Evolutionary conservation across 1,140 invertebrate species (phyloP).

Genomic region (Drosophila trapezifrons): DNA sequence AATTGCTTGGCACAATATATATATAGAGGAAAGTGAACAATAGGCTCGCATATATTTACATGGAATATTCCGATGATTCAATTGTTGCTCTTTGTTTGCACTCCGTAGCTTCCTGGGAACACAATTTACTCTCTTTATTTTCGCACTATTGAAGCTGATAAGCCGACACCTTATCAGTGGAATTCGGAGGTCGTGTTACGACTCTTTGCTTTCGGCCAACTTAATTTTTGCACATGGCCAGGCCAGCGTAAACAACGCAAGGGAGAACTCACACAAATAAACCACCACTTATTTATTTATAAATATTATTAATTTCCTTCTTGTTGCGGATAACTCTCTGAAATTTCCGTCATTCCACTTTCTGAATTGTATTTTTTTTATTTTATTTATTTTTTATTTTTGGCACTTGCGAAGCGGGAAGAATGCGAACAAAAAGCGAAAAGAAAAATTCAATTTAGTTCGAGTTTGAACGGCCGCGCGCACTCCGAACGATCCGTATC

Average conservation of each 20-base stretch:
- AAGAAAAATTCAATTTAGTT: slow-evolving; percentile 16
- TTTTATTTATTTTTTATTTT: slow-evolving; percentile 41
- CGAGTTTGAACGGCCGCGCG: slow-evolving; percentile 30
- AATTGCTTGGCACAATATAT: slow-evolving; percentile 60
- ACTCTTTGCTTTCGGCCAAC: slow-evolving; percentile 14
- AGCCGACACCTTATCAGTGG: slow-evolving; percentile 30
- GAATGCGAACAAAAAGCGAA: slow-evolving; percentile 35
- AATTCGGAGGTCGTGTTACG: slow-evolving; percentile 12
- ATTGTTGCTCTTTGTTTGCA: slow-evolving; percentile 20
- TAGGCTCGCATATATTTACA: slow-evolving; percentile 62
- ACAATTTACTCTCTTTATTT: slow-evolving; percentile 5
- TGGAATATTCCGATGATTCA: slow-evolving; percentile 47
- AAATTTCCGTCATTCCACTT: slow-evolving; percentile 27
- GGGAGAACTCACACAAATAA: slow-evolving; percentile 1
- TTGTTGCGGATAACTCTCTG: slow-evolving; percentile 8
- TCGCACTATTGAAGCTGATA: slow-evolving; percentile 34
- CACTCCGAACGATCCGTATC: slow-evolving; percentile 58
- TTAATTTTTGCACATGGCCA: slow-evolving; percentile 32
- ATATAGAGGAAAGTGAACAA: slow-evolving; percentile 22
- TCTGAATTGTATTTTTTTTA: slow-evolving; percentile 18
- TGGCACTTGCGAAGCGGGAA: slow-evolving; percentile 63
- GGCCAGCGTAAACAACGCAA: slow-evolving; percentile 16
- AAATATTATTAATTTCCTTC: slow-evolving; percentile 40
- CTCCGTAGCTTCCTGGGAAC: slow-evolving; percentile 6
- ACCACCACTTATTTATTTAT: slow-evolving; percentile 28